Evolutionary conservation across 2,113 vertebrate species (phyloP).

Genomic region (Rhombomys opimus): DNA sequence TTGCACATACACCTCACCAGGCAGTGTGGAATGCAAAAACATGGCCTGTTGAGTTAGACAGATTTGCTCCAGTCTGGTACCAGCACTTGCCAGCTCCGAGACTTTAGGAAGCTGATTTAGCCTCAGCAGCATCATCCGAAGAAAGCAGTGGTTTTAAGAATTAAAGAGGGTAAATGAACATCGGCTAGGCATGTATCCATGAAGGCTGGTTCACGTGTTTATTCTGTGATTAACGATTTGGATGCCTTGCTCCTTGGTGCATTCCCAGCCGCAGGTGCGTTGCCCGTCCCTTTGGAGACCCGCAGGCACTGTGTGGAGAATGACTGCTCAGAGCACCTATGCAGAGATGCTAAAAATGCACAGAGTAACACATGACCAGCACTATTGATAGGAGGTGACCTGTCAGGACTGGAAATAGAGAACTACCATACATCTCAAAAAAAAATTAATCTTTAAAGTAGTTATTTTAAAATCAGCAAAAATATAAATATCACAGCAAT

Average conservation of each 20-base stretch:
- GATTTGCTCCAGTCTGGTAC: neutral
- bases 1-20: neutral
- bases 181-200: neutral
- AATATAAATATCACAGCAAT: neutral
- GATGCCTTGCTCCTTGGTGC: neutral
- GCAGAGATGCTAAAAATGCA: neutral
- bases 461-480: slow-evolving; percentile 31
- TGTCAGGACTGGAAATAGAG: slow-evolving; percentile 12
- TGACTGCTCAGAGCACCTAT: neutral
- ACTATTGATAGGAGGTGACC: neutral
- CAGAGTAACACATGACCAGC: neutral
- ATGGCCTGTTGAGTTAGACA: neutral
- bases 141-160: slow-evolving; percentile 14
- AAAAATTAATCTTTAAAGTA: neutral
- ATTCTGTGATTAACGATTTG: neutral
- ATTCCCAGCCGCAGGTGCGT: neutral
- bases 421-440: neutral
- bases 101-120: neutral
- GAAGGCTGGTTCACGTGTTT: neutral
- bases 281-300: neutral
- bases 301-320: neutral
- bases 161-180: neutral
- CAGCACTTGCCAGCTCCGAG: neutral
- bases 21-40: neutral
- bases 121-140: neutral